Conservation (phyloP, 2,797 vertebrate genomes). For the Parauchenoglanis punctatus region DNA sequence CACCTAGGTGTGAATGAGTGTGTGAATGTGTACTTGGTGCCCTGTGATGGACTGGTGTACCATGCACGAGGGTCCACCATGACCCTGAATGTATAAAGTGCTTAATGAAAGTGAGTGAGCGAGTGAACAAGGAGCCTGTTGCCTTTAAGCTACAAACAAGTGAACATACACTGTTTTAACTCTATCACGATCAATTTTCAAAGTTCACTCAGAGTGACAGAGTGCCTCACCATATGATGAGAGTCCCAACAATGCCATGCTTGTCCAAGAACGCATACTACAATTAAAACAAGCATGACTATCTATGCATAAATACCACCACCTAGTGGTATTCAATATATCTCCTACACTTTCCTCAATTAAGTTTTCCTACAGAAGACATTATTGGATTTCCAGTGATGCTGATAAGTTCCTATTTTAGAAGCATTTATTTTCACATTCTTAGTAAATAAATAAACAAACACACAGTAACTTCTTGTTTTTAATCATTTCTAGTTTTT, state of each 20-base stretch:
- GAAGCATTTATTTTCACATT: too few species aligned
- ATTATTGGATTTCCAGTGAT: background rate
- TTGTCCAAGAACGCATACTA: background rate
- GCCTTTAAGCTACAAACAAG: background rate
- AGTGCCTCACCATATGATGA: background rate
- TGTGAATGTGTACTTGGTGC: too few species aligned
- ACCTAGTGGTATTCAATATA: background rate
- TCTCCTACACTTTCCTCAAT: background rate
- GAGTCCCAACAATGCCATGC: too few species aligned
- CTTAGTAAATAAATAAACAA: background rate
- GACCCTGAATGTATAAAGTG: background rate
- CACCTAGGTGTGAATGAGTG: background rate
- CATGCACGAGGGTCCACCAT: background rate
- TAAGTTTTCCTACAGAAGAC: background rate
- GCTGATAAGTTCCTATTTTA: too few species aligned
- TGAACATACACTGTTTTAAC: background rate
- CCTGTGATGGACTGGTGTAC: background rate
- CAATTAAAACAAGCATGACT: background rate
- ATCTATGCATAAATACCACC: background rate
- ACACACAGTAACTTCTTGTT: too few species aligned
- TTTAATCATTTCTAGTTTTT: too few species aligned
- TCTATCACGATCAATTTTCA: background rate
- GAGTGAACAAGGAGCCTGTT: background rate
- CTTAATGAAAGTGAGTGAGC: background rate
- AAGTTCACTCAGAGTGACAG: background rate